Base-by-base conservation (phyloP, 2,797 vertebrate species). In the Natrix natrix region DNA sequence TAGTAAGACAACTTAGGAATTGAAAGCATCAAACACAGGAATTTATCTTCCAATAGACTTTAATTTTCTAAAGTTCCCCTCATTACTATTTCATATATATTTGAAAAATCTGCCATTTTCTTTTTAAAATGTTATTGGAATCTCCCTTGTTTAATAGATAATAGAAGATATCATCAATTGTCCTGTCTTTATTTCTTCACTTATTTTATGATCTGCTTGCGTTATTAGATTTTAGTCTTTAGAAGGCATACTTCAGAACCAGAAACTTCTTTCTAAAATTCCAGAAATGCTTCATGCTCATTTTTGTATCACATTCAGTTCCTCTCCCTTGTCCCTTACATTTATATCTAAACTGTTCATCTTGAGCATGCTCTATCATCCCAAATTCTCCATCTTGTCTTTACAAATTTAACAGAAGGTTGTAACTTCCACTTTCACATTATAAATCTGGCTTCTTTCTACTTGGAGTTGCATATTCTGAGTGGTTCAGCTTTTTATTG, bases 401-500 rank as follows among this genome's bases (percentile, higher is more conserved):
- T 69, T 69, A 69, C 63, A 69, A 32, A 69, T 69, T 69, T 69
- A 69, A 16, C 28, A 69, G n/a, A 69, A 69, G 13, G 63, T n/a
- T 69, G 28, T 66, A 66, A n/a, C 28, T 66, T 69, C 63, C 28
- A 69, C n/a, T 2, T 32, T n/a, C 63, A 69, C n/a, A 13, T 63
- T 66, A 66, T 69, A 69, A 69, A 69, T 91, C 37, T 32, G 90
- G 59, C 59, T 90, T 92, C 22, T 28, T 26, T 69, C 89, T 90
- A 13, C 59, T 88, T 91, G 63, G 22, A 7, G 0, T 52, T 88
- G 10, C 78, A 13, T 91, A 28, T 57, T 88, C 11, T 91, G 87
- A 32, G 17, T 10, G 22, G 57, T 0, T 1, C 0, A n/a, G 0
- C 0, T 1, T 0, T 90, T 0, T 0, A 90, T 94, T 83, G 0